phyloP scores from a whole-genome alignment of 2,797 vertebrate genomes.

The Coracias cyanogaster region DNA sequence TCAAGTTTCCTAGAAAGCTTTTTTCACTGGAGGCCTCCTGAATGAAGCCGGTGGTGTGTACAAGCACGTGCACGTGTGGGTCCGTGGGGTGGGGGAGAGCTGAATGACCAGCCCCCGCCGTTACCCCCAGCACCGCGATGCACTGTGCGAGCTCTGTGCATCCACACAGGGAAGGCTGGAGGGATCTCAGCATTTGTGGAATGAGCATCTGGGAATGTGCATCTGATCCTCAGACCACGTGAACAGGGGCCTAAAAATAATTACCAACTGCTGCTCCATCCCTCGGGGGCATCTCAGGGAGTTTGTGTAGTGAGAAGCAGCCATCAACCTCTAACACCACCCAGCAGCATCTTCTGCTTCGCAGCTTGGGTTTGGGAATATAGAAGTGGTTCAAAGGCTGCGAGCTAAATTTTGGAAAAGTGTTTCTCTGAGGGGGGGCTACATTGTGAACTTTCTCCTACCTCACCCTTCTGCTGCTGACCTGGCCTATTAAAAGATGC shows the following conservation, averaged over 20 bases:
- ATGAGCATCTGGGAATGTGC: constrained; percentile 67
- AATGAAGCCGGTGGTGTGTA: not conserved
- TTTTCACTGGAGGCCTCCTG: constrained; percentile 42
- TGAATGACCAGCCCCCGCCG: not conserved
- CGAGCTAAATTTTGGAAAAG: not conserved
- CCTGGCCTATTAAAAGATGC: not conserved
- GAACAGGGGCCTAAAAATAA: constrained; percentile 40
- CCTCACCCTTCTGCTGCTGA: not conserved
- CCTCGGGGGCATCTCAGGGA: not conserved
- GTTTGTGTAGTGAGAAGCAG: not conserved
- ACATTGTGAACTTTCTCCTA: not conserved
- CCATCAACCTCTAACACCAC: not conserved
- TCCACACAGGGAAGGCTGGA: not conserved
- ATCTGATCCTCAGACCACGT: constrained; percentile 28
- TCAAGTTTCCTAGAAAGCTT: constrained; percentile 50
- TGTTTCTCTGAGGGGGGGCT: not conserved
- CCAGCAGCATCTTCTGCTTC: not conserved
- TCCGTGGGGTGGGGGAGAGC: not conserved
- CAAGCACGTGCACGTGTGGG: not conserved
- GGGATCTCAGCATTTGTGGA: constrained; percentile 48
- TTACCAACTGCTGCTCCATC: constrained; percentile 23
- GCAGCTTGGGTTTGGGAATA: not conserved
- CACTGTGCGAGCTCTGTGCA: not conserved
- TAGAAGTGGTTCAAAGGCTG: not conserved
- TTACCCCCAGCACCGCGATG: not conserved